Conservation (phyloP, 35 echinoderm and acorn worm genomes). For the Heliocidaris tuberculata region DNA sequence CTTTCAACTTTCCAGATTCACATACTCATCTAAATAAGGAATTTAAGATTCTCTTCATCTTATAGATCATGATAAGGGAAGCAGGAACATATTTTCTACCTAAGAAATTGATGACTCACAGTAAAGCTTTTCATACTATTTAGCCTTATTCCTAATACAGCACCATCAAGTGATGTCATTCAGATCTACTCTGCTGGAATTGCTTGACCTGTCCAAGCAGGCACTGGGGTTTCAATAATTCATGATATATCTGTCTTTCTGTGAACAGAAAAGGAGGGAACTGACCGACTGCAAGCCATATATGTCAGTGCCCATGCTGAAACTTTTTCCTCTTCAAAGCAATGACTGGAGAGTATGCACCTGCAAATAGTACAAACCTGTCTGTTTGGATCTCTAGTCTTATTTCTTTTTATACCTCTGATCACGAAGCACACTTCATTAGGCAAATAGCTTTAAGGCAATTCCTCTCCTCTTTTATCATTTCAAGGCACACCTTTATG, state of each 20-base stretch:
- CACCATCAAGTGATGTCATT: background rate
- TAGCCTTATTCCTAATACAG: conserved; percentile 6
- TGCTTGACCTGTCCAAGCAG: background rate
- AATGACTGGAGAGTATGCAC: background rate
- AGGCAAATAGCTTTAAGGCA: conserved; percentile 7
- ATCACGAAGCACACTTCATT: background rate
- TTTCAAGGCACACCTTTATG: background rate
- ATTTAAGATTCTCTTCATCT: too few species aligned
- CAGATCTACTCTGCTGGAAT: background rate
- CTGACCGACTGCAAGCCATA: background rate
- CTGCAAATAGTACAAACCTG: background rate
- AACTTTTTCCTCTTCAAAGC: background rate
- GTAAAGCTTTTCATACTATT: background rate
- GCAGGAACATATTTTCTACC: too few species aligned
- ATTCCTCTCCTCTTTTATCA: background rate
- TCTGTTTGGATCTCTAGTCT: background rate
- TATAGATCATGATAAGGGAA: too few species aligned
- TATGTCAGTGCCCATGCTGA: background rate
- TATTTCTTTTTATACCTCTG: background rate
- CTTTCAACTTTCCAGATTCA: too few species aligned
- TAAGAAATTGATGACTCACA: background rate
- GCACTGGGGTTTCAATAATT: background rate
- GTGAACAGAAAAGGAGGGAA: background rate
- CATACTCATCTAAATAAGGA: too few species aligned
- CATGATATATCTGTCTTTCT: background rate